Evolutionary conservation across 2,888 invertebrate species (phyloP).

Genomic region (Drosophila aldrichi): DNA sequence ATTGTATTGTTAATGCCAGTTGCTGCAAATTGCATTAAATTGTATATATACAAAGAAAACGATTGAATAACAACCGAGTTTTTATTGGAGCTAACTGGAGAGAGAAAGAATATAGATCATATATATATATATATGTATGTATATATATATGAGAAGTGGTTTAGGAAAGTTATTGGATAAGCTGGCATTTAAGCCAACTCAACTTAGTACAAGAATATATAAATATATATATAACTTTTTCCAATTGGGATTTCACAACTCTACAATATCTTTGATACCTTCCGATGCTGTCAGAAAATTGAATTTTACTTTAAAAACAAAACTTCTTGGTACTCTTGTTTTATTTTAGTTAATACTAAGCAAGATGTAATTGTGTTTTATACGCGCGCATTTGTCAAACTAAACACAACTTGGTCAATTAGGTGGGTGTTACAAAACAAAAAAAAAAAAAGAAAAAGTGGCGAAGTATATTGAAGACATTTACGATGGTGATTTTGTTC

Average conservation of each 20-base stretch:
- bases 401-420: conserved; percentile 23
- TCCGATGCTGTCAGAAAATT: too few species aligned
- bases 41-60: conserved; percentile 59
- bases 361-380: conserved; percentile 15
- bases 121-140: background rate
- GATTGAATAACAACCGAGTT: conserved; percentile 26
- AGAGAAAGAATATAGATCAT: background rate
- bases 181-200: too few species aligned
- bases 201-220: too few species aligned
- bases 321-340: too few species aligned
- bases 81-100: background rate
- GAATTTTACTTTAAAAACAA: too few species aligned
- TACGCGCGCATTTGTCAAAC: background rate
- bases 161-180: too few species aligned
- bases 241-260: too few species aligned
- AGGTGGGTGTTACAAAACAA: conserved; percentile 1
- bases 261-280: too few species aligned
- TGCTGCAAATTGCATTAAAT: conserved; percentile 63
- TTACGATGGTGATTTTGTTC: background rate
- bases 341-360: background rate
- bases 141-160: too few species aligned
- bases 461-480: background rate
- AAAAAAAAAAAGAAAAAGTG: background rate
- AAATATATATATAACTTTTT: too few species aligned
- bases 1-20: conserved; percentile 36